Evolutionary conservation across 2,797 vertebrate species (phyloP).

Genomic region (Hippoglossus hippoglossus): DNA sequence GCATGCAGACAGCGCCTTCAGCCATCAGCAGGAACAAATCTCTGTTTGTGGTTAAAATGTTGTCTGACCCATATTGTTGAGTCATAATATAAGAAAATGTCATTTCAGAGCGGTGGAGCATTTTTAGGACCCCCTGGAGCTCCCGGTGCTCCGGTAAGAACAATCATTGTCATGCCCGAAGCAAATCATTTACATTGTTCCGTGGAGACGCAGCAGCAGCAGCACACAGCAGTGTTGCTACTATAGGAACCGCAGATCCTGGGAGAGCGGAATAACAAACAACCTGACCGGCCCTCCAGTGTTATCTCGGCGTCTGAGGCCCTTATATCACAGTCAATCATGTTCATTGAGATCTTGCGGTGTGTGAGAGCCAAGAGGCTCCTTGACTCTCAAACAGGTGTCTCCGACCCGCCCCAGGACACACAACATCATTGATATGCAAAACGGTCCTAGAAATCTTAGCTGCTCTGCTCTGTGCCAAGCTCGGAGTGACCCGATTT

Average conservation of each 20-base stretch:
- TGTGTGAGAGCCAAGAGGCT: constrained; percentile 59
- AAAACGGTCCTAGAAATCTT: constrained; percentile 55
- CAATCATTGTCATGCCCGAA: constrained; percentile 66
- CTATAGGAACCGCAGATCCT: constrained; percentile 43
- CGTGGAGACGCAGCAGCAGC: constrained; percentile 32
- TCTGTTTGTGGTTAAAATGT: constrained; percentile 39
- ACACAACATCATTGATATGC: constrained; percentile 73
- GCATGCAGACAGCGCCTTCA: constrained; percentile 21
- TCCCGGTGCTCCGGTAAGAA: constrained; percentile 92
- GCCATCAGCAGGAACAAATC: constrained; percentile 26
- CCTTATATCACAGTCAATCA: constrained; percentile 61
- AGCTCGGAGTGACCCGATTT: constrained; percentile 69
- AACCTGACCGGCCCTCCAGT: constrained; percentile 48
- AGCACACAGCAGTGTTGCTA: constrained; percentile 49
- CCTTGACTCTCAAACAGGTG: constrained; percentile 64
- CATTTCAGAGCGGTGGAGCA: constrained; percentile 87
- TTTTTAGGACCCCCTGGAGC: constrained; percentile 88
- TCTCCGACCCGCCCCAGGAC: constrained; percentile 59
- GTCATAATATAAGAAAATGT: constrained; percentile 53
- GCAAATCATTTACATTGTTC: constrained; percentile 62
- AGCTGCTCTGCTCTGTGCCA: constrained; percentile 37
- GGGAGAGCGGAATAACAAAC: constrained; percentile 67
- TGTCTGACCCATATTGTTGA: constrained; percentile 50
- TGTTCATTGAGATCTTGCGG: constrained; percentile 46
- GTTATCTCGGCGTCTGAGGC: constrained; percentile 58